Evolutionary conservation across 2,113 vertebrate genomes (phyloP), one percentile per base, ranked within the genome.

Genomic region (Siphamia tubifer): DNA sequence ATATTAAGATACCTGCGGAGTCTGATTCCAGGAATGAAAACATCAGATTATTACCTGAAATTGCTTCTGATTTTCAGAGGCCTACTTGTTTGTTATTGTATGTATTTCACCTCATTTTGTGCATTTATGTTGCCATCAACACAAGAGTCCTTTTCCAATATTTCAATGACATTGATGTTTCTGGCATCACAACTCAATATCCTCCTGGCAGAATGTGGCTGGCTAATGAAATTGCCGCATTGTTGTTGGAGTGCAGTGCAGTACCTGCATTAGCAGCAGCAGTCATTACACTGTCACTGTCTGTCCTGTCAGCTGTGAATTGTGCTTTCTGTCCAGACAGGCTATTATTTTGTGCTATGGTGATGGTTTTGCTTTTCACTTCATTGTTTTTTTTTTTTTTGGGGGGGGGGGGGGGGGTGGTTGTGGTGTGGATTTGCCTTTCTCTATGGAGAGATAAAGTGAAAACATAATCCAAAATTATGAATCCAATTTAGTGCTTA

Each of bases 251-350:
- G 71, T 52, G 77, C 35, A 40, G 47, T 34, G 43, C 49, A 57
- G 66, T 43, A 58, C 44, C 60, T 67, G 70, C 42, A 81, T 68
- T 60, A 79, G 56, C 2, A 1, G 39, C 66, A 66, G 5, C 21
- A 67, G 65, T 86, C 77, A 87, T 83, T 81, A 86, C 21, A 21
- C 62, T 79, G 68, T 84, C 81, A 79, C 47, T 40, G 57, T 57
- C 74, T 47, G 45, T 47, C 57, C 70, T 61, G 55, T 76, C 80
- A 66, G 51, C 45, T 51, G 24, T 47, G 58, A 77, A 61, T 72
- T 65, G 66, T 12, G 11, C 67, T 80, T 74, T 74, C 64, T 54
- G 43, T 69, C 64, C 2, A 2, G 40, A 17, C 71, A 67, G 61
- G 65, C 61, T 70, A 42, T 79, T 72, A 82, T 64, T 63, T 76